Evolutionary conservation across 2,888 invertebrate genomes (phyloP), one percentile per base, ranked within the genome.

Genomic region (Cremastinae sp.): DNA sequence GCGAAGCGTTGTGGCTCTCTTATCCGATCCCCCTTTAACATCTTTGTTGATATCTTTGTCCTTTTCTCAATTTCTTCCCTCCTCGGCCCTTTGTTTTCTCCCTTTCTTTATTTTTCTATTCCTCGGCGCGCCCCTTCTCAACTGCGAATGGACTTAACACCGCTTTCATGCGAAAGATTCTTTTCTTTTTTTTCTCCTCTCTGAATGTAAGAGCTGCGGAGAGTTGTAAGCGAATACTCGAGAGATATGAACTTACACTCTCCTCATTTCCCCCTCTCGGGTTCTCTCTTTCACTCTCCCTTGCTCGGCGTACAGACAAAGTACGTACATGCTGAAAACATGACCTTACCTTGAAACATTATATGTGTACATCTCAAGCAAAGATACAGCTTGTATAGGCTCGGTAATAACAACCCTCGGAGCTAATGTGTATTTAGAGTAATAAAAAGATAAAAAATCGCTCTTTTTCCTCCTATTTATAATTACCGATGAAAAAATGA

Each of bases 291-390:
- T 28, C 39, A 14, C 43, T 74, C 64, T 35, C 51, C 41, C 41
- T 74, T 64, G 77, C 72, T 74, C 74, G 74, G 70, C 79, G 75
- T 81, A 49, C 51, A 43, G 49, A 64, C 72, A 65, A 72, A 65
- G 64, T 65, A 43, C 22, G 49, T 59, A 65, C 72, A 65, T 41
- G 51, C 8, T 58, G 58, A 65, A 65, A 59, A 72, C 72, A 72
- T 51, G 65, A 72, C 51, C 70, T 71, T 62, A 55, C 37, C 51
- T 39, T 47, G 64, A 56, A 64, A 72, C 65, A 65, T 65, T 43
- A 58, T 72, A 51, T 58, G 20, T 39, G 20, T 39, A 39, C 49
- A 37, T 62, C 62, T 62, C 62, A 62, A 62, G 62, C 62, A 37
- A 12, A 43, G 28, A 71, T 64, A 71, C 39, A 71, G 43, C 62